phyloP scores from a whole-genome alignment of 35 echinoderm and acorn worm genomes.

The Amphiura filiformis region DNA sequence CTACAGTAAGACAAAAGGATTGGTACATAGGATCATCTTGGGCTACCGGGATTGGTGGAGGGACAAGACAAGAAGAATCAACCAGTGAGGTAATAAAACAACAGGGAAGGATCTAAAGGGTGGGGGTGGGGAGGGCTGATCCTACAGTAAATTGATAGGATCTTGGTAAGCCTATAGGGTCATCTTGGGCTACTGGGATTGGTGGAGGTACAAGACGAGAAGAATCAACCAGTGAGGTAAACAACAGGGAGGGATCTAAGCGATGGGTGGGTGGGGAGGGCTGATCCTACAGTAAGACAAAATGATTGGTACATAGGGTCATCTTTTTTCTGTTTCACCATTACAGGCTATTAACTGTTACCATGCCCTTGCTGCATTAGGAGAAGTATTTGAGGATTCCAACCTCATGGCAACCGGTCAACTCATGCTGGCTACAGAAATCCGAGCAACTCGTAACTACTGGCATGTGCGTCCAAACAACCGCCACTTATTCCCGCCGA shows the following conservation, averaged over 20 bases:
- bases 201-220: constrained; percentile 68
- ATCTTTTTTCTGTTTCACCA: too few relatives aligned
- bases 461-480: constrained; percentile 71
- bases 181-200: constrained; percentile 84
- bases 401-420: constrained; percentile 50
- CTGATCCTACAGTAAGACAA: not conserved
- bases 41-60: constrained; percentile 82
- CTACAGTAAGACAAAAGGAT: constrained; percentile 84
- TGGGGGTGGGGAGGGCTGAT: not conserved
- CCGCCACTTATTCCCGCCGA: constrained; percentile 67
- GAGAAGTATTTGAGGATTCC: constrained; percentile 53
- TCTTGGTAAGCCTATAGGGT: constrained; percentile 79
- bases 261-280: too few relatives aligned
- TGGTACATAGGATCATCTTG: constrained; percentile 85
- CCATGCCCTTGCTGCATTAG: constrained; percentile 75
- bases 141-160: constrained; percentile 74
- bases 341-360: constrained; percentile 55
- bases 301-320: not conserved
- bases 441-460: constrained; percentile 54
- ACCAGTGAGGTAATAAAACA: constrained; percentile 60
- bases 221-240: constrained; percentile 81
- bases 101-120: too few relatives aligned
- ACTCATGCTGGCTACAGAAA: constrained; percentile 67
- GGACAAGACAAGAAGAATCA: constrained; percentile 68
- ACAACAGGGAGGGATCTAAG: too few relatives aligned